Base-by-base conservation (phyloP, 1,140 invertebrate genomes). In the Arion vulgaris region DNA sequence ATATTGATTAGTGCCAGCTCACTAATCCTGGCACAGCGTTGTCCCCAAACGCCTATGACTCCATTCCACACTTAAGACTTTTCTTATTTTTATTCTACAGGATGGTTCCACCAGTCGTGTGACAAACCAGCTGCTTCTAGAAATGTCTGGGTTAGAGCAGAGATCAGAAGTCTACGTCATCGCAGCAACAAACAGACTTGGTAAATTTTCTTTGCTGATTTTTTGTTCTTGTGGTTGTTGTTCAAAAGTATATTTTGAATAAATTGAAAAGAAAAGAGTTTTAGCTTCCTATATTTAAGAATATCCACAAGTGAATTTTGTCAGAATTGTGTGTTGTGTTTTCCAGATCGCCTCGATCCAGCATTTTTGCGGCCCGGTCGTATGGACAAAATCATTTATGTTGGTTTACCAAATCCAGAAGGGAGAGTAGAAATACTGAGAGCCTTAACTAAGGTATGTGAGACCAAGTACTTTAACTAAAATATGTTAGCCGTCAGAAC, bases 61-160 rank as follows among this genome's bases (percentile, higher is more conserved):
- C n/a, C n/a, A n/a, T n/a, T n/a, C n/a, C n/a, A n/a, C n/a, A n/a
- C n/a, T n/a, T n/a, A n/a, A n/a, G n/a, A n/a, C n/a, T n/a, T n/a
- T n/a, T n/a, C n/a, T n/a, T 9, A 49, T 79, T 11, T 53, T 53
- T 34, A 17, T 7, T 4, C 49, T 53, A 84, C 85, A 96, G 93
- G 94, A 94, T 84, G 94, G 94, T 9, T 94, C 93, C 26, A 92
- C 92, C 86, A 93, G 88, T 17, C 94, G 98, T 32, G 96, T 99
- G 32, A 98, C 99, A 0, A 99, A 99, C 92, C 98, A 99, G 92
- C 93, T 99, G 88, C 92, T 99, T 34, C 99, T 98, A 0, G 98
- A 99, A 94, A 99, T 99, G 98, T 98, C 99, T 92, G 98, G 98
- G 11, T 94, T 99, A 26, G 96, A 98, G 91, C 94, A 94, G 45